These are phyloP conservation scores for Morinoia aosen DNA, from an alignment of 2,888 invertebrate species.

Conservation along the genomic window DNA sequence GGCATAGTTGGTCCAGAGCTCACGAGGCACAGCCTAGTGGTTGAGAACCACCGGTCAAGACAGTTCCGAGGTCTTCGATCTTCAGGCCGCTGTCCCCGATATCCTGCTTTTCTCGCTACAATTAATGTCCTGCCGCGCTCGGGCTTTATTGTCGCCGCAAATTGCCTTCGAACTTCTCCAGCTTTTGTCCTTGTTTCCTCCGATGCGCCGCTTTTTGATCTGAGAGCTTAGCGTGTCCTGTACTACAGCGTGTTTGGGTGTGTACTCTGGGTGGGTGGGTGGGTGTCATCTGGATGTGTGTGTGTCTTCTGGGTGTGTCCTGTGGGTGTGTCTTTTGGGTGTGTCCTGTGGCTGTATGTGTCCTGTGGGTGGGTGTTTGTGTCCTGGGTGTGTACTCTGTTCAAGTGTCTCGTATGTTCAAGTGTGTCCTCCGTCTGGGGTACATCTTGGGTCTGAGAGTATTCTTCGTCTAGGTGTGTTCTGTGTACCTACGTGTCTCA, in stretches of 20 bases:
- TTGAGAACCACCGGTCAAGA: too few species aligned
- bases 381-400: too few species aligned
- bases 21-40: neutral
- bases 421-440: too few species aligned
- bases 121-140: neutral
- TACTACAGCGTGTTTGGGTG: neutral
- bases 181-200: slow-evolving; percentile 3
- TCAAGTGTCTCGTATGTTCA: too few species aligned
- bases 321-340: neutral
- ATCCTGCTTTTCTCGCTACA: slow-evolving; percentile 2
- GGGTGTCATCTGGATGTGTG: too few species aligned
- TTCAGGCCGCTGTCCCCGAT: neutral
- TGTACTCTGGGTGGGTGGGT: neutral
- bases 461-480: too few species aligned
- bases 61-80: neutral
- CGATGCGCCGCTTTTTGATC: neutral
- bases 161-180: neutral
- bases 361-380: neutral
- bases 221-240: neutral
- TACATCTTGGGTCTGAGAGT: too few species aligned
- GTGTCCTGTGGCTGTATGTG: slow-evolving; percentile 20
- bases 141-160: slow-evolving; percentile 4
- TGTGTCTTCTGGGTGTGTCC: neutral
- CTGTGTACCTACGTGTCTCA: too few species aligned
- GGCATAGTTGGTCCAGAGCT: neutral